Evolutionary conservation across 1,140 invertebrate species (phyloP), one percentile per base, ranked within the genome.

Genomic region (Brachionus koreanus): DNA sequence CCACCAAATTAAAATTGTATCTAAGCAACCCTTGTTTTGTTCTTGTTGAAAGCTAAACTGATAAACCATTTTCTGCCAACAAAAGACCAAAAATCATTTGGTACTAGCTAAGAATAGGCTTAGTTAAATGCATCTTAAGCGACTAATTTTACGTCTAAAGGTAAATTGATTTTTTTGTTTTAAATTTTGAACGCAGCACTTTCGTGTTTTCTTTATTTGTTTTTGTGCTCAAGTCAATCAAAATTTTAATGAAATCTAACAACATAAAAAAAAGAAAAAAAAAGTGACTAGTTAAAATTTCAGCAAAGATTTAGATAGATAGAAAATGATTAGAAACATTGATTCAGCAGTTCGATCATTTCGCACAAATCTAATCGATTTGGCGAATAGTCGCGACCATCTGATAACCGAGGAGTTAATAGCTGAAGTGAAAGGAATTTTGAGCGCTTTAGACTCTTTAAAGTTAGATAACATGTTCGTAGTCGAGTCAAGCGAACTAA

Each of bases 171-270:
- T 69, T 69, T 69, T 33, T 69, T 69, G 19, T 39, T 39, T 12
- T 69, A 29, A 13, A 33, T n/a, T 33, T 33, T 33, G n/a, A 37
- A 69, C n/a, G 37, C 33, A 69, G 33, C 33, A 19, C 10, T 39
- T 39, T 39, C n/a, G 33, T n/a, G 5, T 42, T 23, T 19, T 69
- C 6, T 42, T 69, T 19, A 10, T 69, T 65, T 65, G 33, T 65
- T 65, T 65, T 65, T 33, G 16, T 33, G 63, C 63, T 69, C 65
- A 69, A 69, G 65, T 69, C 65, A 69, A 69, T 69, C 65, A 69
- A 69, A 69, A 69, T 57, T 57, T 57, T n/a, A 69, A 12, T 69
- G 65, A 37, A 37, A 19, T 69, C 37, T 69, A 35, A 39, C 16
- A 69, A n/a, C 6, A 12, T 57, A 16, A 16, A 12, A 16, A 57